A percentile compares a stretch with the other conserved stretches of the same genome.
phyloP scores from a whole-genome alignment of 1,140 invertebrate species.

The Zelostemma sp. region DNA sequence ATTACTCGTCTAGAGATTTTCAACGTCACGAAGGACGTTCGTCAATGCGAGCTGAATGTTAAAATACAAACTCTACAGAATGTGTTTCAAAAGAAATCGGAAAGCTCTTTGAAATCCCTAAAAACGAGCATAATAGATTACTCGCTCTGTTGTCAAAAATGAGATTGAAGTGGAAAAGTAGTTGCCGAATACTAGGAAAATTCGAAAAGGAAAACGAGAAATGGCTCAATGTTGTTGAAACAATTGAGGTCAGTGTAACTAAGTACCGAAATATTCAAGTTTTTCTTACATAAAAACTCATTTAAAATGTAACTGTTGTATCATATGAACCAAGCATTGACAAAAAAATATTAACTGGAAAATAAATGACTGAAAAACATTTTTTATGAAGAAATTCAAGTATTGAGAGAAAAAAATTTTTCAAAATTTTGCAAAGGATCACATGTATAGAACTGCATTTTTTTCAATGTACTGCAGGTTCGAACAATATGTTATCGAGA shows the following conservation, averaged over 20 bases:
- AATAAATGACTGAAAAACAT: too few species aligned
- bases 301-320: too few species aligned
- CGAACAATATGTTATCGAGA: too few species aligned
- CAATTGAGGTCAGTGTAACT: not conserved
- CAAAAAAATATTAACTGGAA: too few species aligned
- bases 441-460: too few species aligned
- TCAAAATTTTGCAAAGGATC: too few species aligned
- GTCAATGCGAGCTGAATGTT: too few species aligned
- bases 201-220: not conserved
- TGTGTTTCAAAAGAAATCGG: not conserved
- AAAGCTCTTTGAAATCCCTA: too few species aligned
- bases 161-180: conserved; percentile 1
- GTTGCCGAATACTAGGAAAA: not conserved
- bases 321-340: too few species aligned
- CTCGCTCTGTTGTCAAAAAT: conserved; percentile 1
- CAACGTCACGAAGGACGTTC: not conserved
- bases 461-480: too few species aligned
- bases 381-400: too few species aligned
- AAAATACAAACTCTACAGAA: not conserved
- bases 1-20: not conserved
- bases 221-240: conserved; percentile 5
- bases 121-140: not conserved
- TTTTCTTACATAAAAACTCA: not conserved
- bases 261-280: not conserved
- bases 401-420: too few species aligned